Evolutionary conservation across 1,140 invertebrate species (phyloP), one percentile per base, ranked within the genome.

Genomic region (Leptinotarsa undecemlineata): DNA sequence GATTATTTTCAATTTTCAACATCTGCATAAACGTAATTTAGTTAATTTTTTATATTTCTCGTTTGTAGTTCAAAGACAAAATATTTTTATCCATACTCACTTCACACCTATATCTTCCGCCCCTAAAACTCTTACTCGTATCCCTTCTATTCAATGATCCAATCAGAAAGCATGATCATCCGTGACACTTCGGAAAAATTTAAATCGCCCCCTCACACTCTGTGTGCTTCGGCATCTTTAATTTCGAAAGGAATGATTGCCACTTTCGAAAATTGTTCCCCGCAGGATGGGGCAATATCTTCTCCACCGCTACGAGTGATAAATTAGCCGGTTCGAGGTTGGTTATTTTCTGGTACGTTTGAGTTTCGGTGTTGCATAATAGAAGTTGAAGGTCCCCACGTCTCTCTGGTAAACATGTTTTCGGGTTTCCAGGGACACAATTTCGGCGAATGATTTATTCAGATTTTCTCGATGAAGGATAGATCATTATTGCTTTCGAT

Each of bases 231-330:
- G 60, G 20, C 71, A 64, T 72, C 71, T 72, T 64, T 72, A 72
- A 72, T 72, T 72, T 64, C 57, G 51, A 72, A 72, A 64, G 60
- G 71, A 64, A 72, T 72, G 71, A 72, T 72, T 72, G 71, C 71
- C 71, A 72, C 68, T 69, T 69, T 69, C 15, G 48, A 51, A 69
- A 69, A 69, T 69, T 69, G 68, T 20, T 20, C 42, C 51, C 68
- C 33, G 63, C 63, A 64, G 63, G 63, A 64, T 64, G 26, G 63
- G 26, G 26, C 26, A 64, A 64, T 70, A 68, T 68, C 19, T 47
- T n/a, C 23, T 64, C 17, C 63, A 26, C 26, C 20, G 63, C 68
- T 19, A 48, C 68, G 20, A 70, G 48, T 70, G 68, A 70, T 70
- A 60, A 70, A 70, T 51, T 70, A 70, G 68, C 68, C 23, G 68